These are phyloP conservation scores for Planiliza haematocheilus DNA, from an alignment of 2,113 vertebrate genomes.

Conservation along the genomic window DNA sequence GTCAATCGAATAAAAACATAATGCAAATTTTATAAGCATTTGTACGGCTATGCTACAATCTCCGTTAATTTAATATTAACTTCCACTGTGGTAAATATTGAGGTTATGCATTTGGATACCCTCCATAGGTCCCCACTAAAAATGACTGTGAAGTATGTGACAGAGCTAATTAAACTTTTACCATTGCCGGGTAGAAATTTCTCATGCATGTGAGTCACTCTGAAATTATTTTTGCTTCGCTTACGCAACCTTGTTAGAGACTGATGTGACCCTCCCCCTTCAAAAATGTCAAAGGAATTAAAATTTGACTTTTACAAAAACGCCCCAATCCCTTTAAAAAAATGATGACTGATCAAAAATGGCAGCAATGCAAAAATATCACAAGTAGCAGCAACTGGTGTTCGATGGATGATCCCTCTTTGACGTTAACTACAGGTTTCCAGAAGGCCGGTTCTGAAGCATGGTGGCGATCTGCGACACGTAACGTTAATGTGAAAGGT, in stretches of 20 bases:
- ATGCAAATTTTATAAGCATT: slow-evolving; percentile 13
- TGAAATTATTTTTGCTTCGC: slow-evolving; percentile 56
- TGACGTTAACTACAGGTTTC: too few species aligned
- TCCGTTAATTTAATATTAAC: slow-evolving; percentile 18
- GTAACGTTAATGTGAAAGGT: too few species aligned
- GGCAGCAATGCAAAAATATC: slow-evolving; percentile 17
- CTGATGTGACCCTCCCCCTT: slow-evolving; percentile 31
- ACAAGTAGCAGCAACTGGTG: too few species aligned
- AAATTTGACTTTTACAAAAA: slow-evolving; percentile 43
- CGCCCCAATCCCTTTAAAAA: slow-evolving; percentile 13
- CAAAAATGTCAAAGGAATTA: slow-evolving; percentile 53
- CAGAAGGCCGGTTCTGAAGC: too few species aligned
- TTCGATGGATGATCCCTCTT: too few species aligned
- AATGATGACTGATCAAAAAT: slow-evolving; percentile 33
- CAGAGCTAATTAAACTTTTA: slow-evolving; percentile 62
- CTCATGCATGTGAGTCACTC: slow-evolving; percentile 60
- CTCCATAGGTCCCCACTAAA: slow-evolving; percentile 32
- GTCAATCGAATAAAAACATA: slow-evolving; percentile 33
- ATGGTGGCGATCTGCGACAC: too few species aligned
- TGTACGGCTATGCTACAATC: background rate
- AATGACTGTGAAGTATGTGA: slow-evolving; percentile 48
- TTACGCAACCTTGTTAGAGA: slow-evolving; percentile 58
- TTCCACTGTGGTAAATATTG: slow-evolving; percentile 24
- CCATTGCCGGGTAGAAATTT: slow-evolving; percentile 32
- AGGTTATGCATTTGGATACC: slow-evolving; percentile 26